phyloP scores from a whole-genome alignment of 2,797 vertebrate genomes.

The Falco berigora region DNA sequence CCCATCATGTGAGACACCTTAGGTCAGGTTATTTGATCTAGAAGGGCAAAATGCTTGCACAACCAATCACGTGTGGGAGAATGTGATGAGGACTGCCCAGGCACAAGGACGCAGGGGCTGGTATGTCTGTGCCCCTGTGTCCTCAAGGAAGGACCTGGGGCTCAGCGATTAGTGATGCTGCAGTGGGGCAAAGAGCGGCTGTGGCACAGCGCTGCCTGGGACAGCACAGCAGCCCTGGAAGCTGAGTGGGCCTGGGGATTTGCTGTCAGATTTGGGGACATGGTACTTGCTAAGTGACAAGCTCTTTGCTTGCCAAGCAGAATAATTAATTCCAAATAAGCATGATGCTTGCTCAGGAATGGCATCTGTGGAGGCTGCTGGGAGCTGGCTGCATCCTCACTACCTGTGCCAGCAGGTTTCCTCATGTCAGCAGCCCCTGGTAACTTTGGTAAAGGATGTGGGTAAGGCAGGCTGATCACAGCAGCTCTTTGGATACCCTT shows the following conservation, averaged over 20 bases:
- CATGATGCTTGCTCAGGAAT: not conserved
- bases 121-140: not conserved
- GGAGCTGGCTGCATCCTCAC: not conserved
- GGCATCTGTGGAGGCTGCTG: not conserved
- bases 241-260: not conserved
- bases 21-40: conserved; percentile 40
- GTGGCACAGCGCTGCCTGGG: not conserved
- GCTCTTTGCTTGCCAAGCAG: not conserved
- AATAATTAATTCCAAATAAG: not conserved
- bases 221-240: not conserved
- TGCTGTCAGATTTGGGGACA: accelerated
- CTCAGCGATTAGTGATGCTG: not conserved
- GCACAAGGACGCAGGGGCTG: not conserved
- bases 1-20: conserved; percentile 53
- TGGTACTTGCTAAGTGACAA: not conserved
- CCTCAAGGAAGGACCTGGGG: accelerated
- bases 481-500: not conserved
- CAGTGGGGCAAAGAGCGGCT: not conserved
- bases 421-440: not conserved
- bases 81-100: accelerated
- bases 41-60: not conserved
- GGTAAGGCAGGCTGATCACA: not conserved
- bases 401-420: not conserved
- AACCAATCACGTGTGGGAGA: not conserved
- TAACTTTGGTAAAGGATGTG: not conserved